phyloP scores from a whole-genome alignment of 1,140 invertebrate species.

The Apocrypta bakeri region DNA sequence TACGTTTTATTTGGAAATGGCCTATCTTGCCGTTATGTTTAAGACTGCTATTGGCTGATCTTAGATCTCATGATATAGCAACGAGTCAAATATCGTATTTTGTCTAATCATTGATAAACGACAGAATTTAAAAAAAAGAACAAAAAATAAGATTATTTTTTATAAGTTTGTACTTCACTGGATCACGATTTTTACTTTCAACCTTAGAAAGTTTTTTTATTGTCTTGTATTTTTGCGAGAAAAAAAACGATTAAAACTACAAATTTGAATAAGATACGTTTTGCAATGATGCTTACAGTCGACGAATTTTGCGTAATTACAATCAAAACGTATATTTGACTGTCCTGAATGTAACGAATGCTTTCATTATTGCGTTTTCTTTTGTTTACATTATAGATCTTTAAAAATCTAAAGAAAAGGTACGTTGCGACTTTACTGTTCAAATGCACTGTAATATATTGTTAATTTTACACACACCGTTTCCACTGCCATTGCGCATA shows the following conservation, averaged over 20 bases:
- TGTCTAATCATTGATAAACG: conserved; percentile 4
- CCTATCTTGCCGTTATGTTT: conserved; percentile 50
- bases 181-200: conserved; percentile 14
- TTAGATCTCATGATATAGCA: conserved; percentile 34
- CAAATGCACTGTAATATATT: conserved; percentile 37
- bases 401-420: conserved; percentile 14
- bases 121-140: neutral
- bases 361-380: conserved; percentile 37
- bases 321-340: conserved; percentile 34
- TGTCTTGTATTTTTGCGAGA: neutral
- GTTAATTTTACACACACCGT: conserved; percentile 31
- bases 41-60: conserved; percentile 52
- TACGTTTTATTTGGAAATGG: conserved; percentile 29
- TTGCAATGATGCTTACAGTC: conserved; percentile 34
- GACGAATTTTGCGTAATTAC: conserved; percentile 46
- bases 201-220: conserved; percentile 1
- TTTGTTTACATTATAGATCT: neutral
- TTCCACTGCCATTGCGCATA: conserved; percentile 49
- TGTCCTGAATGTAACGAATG: conserved; percentile 27
- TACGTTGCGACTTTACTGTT: conserved; percentile 33
- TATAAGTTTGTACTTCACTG: conserved; percentile 20
- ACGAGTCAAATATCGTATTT: conserved; percentile 37
- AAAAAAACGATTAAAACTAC: conserved; percentile 4
- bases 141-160: conserved; percentile 32
- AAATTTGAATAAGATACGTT: conserved; percentile 35